Evolutionary conservation across 2,888 invertebrate species (phyloP).

Genomic region (Caenorhabditis sinica): DNA sequence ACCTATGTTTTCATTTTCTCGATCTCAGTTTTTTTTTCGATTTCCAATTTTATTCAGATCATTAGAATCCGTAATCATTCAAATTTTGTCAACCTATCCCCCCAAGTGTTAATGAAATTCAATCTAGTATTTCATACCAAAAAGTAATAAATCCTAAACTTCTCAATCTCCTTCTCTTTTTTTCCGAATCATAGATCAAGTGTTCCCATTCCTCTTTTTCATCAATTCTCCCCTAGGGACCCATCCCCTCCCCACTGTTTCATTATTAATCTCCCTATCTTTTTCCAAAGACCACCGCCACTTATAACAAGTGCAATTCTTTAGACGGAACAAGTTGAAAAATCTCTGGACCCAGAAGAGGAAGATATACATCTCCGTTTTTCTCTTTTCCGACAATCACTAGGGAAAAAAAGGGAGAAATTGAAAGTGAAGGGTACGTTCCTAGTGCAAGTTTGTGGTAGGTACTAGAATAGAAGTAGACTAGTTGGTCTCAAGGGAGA

Average conservation of each 20-base stretch:
- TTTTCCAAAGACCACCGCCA: constrained; percentile 1
- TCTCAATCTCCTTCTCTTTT: neutral
- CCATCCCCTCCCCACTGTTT: neutral
- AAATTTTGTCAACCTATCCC: too few species aligned
- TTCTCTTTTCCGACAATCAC: constrained; percentile 10
- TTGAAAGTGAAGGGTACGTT: constrained; percentile 19
- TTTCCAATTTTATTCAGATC: too few species aligned
- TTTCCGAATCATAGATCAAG: neutral
- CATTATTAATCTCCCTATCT: constrained; percentile 10
- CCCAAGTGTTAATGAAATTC: too few species aligned
- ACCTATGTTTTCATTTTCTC: too few species aligned
- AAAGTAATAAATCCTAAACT: too few species aligned
- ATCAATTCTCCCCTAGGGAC: neutral
- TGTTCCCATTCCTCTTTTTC: neutral
- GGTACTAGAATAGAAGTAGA: constrained; percentile 7
- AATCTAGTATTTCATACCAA: too few species aligned
- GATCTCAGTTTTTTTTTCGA: too few species aligned
- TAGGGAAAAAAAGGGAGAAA: neutral
- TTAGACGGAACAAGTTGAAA: neutral
- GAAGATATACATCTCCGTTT: neutral
- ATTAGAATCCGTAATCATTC: too few species aligned
- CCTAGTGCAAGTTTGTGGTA: constrained; percentile 28
- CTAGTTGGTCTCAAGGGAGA: neutral
- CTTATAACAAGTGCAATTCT: constrained; percentile 9
- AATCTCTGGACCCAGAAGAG: neutral